A percentile compares a stretch with the other conserved stretches of the same genome.
These are phyloP conservation scores for Colletes latitarsis DNA, from an alignment of 1,140 invertebrate species.

Conservation along the genomic window DNA sequence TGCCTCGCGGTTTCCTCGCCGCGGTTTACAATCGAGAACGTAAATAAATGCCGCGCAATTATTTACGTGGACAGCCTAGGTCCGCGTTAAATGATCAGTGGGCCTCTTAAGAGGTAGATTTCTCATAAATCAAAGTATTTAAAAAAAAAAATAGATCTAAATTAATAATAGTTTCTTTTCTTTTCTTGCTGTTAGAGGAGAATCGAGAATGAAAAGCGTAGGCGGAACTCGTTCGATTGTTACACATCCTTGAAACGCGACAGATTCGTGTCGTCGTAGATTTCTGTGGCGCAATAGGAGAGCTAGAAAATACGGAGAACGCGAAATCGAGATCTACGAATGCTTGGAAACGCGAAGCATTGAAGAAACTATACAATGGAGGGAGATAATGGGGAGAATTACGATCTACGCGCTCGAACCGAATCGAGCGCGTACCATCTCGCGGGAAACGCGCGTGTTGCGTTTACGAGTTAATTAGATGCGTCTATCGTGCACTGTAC, in stretches of 20 bases:
- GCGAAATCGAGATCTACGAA: no score
- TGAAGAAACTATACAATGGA: no score
- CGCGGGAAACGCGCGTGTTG: background rate
- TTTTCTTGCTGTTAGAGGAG: no score
- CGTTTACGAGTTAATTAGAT: no score
- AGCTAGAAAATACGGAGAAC: no score
- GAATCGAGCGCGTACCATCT: background rate
- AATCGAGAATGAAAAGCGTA: background rate
- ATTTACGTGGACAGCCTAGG: background rate
- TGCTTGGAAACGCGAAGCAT: background rate
- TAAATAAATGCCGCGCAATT: conserved; percentile 24
- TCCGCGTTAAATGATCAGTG: background rate
- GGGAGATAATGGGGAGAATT: no score
- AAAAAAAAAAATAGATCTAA: no score
- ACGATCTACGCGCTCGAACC: no score
- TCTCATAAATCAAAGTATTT: no score
- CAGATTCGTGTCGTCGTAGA: background rate
- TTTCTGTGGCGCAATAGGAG: background rate
- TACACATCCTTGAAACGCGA: background rate
- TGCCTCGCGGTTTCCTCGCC: conserved; percentile 10
- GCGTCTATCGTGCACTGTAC: no score
- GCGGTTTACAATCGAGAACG: conserved; percentile 21
- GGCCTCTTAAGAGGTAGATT: no score
- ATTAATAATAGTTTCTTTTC: no score
- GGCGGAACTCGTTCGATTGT: conserved; percentile 21